Conservation (phyloP, 2,888 invertebrate species). For the Apodemia zela region DNA sequence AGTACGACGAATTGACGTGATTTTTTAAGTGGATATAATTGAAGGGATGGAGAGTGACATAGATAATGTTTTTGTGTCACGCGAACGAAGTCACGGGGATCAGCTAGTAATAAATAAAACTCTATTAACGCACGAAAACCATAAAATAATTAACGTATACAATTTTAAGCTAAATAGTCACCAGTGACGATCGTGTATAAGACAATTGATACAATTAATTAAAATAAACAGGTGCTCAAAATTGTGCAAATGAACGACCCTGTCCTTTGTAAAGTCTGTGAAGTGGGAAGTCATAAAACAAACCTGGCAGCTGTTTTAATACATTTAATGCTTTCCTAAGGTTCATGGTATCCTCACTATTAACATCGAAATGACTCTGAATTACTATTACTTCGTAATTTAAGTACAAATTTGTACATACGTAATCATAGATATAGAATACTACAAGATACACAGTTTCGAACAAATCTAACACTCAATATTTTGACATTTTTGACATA, state of each 20-base stretch:
- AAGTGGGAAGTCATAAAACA: constrained; percentile 67
- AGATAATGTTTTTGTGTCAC: too few species aligned
- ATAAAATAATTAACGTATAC: neutral
- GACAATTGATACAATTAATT: constrained; percentile 66
- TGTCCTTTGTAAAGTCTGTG: constrained; percentile 56
- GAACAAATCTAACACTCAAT: too few species aligned
- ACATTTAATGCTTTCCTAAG: constrained; percentile 19
- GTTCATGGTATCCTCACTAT: constrained; percentile 23
- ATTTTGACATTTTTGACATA: too few species aligned
- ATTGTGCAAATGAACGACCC: constrained; percentile 47
- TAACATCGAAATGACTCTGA: neutral
- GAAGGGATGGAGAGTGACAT: too few species aligned
- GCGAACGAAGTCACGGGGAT: too few species aligned
- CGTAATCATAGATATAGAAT: too few species aligned
- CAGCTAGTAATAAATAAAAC: too few species aligned
- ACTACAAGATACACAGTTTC: too few species aligned
- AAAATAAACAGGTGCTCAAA: constrained; percentile 64
- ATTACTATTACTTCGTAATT: constrained; percentile 1
- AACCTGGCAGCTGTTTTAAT: constrained; percentile 50
- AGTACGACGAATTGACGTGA: too few species aligned
- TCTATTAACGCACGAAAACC: too few species aligned
- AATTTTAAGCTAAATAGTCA: neutral
- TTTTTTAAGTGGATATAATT: too few species aligned
- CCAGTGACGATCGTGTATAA: constrained; percentile 46
- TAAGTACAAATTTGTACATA: neutral